Evolutionary conservation across 2,113 vertebrate genomes (phyloP).

Genomic region (Gobiocypris rarus): DNA sequence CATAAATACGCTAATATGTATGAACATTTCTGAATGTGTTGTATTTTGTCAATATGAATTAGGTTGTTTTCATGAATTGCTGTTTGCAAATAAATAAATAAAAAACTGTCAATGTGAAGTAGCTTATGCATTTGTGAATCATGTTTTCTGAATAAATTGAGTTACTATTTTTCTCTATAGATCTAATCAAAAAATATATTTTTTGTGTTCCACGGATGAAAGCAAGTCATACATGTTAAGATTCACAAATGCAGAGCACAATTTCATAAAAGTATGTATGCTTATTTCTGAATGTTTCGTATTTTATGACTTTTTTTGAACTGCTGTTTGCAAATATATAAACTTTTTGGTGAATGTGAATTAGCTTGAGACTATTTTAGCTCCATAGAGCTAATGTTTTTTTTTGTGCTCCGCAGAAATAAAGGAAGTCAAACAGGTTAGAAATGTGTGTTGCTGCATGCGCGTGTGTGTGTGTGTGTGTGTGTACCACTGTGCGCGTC

Average conservation of each 20-base stretch:
- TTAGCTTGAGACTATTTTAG: neutral
- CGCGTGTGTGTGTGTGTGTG: neutral
- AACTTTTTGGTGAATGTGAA: neutral
- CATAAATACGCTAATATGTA: neutral
- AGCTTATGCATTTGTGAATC: neutral
- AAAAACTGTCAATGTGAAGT: neutral
- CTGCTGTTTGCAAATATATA: neutral
- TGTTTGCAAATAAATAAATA: neutral
- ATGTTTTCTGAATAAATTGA: neutral
- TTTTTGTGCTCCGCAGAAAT: neutral
- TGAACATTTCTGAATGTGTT: neutral
- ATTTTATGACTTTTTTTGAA: neutral
- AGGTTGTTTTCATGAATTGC: neutral
- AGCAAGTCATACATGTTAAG: neutral
- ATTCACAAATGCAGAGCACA: neutral
- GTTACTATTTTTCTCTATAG: neutral
- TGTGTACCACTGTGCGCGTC: conserved; percentile 29
- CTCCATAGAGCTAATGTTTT: neutral
- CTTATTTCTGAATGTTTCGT: neutral
- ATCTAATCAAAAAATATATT: neutral
- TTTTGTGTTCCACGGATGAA: too few species aligned
- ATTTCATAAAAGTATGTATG: neutral
- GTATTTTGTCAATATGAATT: neutral
- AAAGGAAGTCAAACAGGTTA: neutral
- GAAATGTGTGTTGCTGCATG: neutral